Base-by-base conservation (phyloP, 2,797 vertebrate genomes). In the Phalanger gymnotis region DNA sequence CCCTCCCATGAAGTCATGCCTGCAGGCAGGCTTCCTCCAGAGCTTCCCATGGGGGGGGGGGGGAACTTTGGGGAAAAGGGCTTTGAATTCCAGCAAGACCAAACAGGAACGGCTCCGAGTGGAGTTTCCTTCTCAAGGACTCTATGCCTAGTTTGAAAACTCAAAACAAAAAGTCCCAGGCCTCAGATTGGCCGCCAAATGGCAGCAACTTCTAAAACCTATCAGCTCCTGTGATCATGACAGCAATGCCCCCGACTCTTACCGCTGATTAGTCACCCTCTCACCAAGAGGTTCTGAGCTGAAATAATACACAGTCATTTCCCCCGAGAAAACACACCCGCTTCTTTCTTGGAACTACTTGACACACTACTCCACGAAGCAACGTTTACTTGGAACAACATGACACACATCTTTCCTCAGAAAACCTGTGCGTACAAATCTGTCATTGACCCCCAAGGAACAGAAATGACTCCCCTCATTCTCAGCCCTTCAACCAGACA, bases 261-360 rank as follows among this genome's bases (percentile, higher is more conserved):
- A 61, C 0, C 96, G 94, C 95, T 97, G 98, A 98, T 98, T 98
- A 98, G 96, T 96, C 96, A 98, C 98, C 98, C 97, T 97, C 98
- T 96, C 87, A 47, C 10, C 97, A 95, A 98, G 96, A 97, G 58
- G 96, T 97, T 98, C 97, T 97, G 96, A 98, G 96, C 97, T 98
- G 98, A 96, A 99, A 99, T 98, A 99, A 99, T 98, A 99, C 97
- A 99, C 98, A 98, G 98, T 97, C 56, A 94, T 92, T 97, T 97
- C 98, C 97, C 92, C 87, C 91, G 97, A 96, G 97, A 97, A 98
- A 97, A 97, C 81, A 97, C 10, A 96, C 94, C 89, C 16, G 3
- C 47, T 94, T 53, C 0, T 31, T 95, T 97, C 97, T 98, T 99
- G 99, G 99, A 99, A 98, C 97, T 93, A 98, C 98, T 98, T 98